phyloP scores from a whole-genome alignment of 2,888 invertebrate genomes.

The Andricus curvator region DNA sequence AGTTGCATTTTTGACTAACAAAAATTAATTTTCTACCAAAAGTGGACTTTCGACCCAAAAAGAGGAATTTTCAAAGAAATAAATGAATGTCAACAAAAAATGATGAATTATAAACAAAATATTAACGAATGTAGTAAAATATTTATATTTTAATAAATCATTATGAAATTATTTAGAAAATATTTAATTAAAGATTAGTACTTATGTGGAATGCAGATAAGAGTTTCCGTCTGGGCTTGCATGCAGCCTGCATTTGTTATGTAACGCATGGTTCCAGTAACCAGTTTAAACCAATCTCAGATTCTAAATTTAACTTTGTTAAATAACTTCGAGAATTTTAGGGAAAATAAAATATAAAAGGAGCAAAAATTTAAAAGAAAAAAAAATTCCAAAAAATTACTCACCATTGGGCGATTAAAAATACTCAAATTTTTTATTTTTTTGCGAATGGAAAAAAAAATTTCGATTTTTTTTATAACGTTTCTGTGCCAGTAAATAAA shows the following conservation, averaged over 20 bases:
- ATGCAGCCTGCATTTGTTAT: constrained; percentile 3
- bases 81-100: too few species aligned
- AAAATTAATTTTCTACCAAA: too few species aligned
- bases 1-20: too few species aligned
- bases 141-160: neutral
- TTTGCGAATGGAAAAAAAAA: too few species aligned
- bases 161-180: neutral
- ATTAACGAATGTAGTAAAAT: neutral
- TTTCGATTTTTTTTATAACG: too few species aligned
- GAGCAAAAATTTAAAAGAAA: neutral
- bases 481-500: too few species aligned
- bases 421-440: too few species aligned
- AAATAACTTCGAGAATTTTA: neutral
- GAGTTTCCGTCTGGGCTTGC: neutral
- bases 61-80: too few species aligned
- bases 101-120: too few species aligned
- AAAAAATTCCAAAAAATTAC: neutral
- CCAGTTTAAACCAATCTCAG: neutral
- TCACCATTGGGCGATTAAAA: too few species aligned
- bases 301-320: neutral
- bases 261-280: constrained; percentile 20
- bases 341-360: neutral
- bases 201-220: constrained; percentile 17
- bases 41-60: too few species aligned
- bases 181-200: constrained; percentile 7